phyloP scores from a whole-genome alignment of 2,797 vertebrate genomes.

The Epinephelus coioides region DNA sequence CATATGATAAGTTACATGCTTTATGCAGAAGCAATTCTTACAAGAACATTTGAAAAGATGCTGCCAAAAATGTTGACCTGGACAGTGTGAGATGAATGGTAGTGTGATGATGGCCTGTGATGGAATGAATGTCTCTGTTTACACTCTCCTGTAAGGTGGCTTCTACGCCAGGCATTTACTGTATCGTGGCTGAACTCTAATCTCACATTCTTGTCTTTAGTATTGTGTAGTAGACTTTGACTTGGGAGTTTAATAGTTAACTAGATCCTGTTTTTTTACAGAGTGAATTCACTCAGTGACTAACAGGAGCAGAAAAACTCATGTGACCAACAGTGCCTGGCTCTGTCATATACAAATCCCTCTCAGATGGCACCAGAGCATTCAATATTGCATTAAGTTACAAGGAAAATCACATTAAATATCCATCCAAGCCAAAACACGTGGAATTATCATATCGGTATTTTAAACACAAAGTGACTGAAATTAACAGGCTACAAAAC shows the following conservation, averaged over 20 bases:
- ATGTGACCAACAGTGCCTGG: constrained; percentile 13
- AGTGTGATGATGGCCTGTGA: background rate
- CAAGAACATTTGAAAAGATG: background rate
- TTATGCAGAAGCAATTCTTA: background rate
- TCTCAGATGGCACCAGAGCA: background rate
- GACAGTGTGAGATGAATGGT: background rate
- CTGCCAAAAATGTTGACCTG: background rate
- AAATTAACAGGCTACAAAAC: background rate
- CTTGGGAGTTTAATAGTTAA: constrained; percentile 52
- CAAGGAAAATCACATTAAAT: background rate
- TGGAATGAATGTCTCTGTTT: background rate
- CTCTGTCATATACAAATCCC: constrained; percentile 9
- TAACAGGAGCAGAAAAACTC: constrained; percentile 16
- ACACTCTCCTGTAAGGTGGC: background rate
- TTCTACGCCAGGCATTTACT: background rate
- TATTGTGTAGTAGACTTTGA: constrained; percentile 27
- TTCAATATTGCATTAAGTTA: background rate
- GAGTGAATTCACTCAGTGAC: background rate
- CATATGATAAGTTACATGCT: background rate
- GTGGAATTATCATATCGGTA: no score
- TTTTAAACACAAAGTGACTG: background rate
- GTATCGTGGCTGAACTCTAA: background rate
- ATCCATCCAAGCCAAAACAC: background rate
- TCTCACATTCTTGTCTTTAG: constrained; percentile 51
- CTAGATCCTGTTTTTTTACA: constrained; percentile 2